Conservation (phyloP, 2,113 vertebrate species). For the Peucedramus taeniatus region DNA sequence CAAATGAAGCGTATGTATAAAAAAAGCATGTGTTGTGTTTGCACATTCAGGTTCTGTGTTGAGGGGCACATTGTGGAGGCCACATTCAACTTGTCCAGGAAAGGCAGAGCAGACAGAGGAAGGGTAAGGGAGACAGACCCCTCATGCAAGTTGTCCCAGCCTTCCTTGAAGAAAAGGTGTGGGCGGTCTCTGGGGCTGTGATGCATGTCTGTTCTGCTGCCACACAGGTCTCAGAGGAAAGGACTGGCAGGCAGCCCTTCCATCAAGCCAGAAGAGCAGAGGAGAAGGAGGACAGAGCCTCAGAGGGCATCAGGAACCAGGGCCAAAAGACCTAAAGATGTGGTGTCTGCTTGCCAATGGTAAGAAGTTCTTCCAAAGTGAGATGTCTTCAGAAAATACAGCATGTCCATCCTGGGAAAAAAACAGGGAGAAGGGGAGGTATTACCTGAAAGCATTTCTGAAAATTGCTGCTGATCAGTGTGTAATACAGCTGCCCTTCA, state of each 20-base stretch:
- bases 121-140: not conserved
- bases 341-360: rapidly evolving
- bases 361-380: not conserved
- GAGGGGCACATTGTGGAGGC: not conserved
- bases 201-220: not conserved
- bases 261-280: not conserved
- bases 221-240: not conserved
- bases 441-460: not conserved
- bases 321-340: rapidly evolving
- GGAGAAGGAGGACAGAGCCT: not conserved
- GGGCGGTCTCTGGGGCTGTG: not conserved
- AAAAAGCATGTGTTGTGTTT: not conserved
- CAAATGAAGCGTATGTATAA: not conserved
- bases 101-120: not conserved
- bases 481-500: not conserved
- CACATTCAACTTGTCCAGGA: not conserved
- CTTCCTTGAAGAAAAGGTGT: not conserved
- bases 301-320: not conserved
- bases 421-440: not conserved
- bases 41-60: not conserved
- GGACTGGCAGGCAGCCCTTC: rapidly evolving
- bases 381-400: not conserved
- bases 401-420: not conserved
- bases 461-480: not conserved
- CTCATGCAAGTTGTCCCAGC: rapidly evolving